These are phyloP conservation scores for Drosophila ochracea DNA, from an alignment of 2,888 invertebrate species.

Conservation along the genomic window DNA sequence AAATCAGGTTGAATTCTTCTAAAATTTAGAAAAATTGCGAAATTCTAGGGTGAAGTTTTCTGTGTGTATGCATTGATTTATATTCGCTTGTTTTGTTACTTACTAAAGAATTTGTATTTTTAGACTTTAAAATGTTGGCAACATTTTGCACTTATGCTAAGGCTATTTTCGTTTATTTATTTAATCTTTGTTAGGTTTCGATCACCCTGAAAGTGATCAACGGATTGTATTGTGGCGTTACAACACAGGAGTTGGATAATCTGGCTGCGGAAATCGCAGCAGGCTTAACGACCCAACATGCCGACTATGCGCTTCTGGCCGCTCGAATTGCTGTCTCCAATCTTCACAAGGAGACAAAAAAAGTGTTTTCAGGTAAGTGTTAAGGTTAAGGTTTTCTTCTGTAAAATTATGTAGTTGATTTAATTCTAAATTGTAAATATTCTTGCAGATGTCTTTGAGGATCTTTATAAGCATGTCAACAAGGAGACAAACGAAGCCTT, in stretches of 20 bases:
- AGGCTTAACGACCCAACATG: constrained; percentile 98
- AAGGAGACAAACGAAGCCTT: constrained; percentile 89
- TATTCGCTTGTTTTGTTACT: background rate
- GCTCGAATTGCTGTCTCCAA: constrained; percentile 98
- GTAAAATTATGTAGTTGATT: background rate
- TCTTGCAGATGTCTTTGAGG: constrained; percentile 93
- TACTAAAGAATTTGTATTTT: background rate
- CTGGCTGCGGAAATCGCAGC: constrained; percentile 99
- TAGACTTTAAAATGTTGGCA: background rate
- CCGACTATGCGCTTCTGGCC: constrained; percentile 96
- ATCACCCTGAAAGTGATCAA: constrained; percentile 96
- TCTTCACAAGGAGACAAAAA: constrained; percentile 98
- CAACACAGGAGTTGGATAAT: constrained; percentile 98
- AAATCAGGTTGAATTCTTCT: too few species aligned
- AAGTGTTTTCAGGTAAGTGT: constrained; percentile 92
- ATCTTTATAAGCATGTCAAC: constrained; percentile 92
- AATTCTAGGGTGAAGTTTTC: background rate
- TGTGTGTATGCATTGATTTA: background rate
- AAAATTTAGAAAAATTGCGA: background rate
- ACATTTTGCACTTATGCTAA: background rate
- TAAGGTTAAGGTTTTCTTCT: background rate
- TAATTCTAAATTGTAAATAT: background rate
- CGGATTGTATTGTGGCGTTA: constrained; percentile 98
- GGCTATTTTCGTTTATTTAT: background rate
- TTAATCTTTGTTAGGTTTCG: constrained; percentile 86